Evolutionary conservation across 2,888 invertebrate genomes (phyloP), one percentile per base, ranked within the genome.

Genomic region (Drosophila greeni): DNA sequence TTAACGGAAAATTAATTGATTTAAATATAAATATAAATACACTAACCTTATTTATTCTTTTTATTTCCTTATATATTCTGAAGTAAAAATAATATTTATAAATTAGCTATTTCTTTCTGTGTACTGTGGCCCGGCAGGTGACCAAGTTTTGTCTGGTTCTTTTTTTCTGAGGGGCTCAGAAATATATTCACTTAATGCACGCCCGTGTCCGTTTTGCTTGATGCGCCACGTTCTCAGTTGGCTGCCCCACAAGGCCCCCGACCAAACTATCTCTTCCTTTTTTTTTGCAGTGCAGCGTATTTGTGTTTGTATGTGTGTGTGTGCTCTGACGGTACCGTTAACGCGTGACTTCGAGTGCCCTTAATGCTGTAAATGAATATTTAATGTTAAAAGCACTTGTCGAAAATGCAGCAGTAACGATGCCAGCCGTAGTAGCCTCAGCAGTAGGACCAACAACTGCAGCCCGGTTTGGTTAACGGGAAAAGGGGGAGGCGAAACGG

Each of bases 311-410:
- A 23, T 45, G 39, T 40, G 20, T 39, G 33, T 61, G 51, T 59
- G 64, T 26, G 51, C 65, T 43, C 52, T 51, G 66, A 53, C 65
- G 66, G 65, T 53, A 65, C 80, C 81, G 81, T 81, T 81, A 81
- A 81, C 81, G 84, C 84, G 81, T 81, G 81, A 81, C 81, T 81
- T 81, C 81, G 75, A 81, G 85, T 83, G 82, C 84, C 82, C 85
- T 82, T 82, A 82, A 85, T 85, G 85, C 82, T 79, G 84, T 78
- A 85, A 82, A 82, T 82, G 85, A 83, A 82, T 85, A 82, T 82
- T 82, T 82, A 82, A 82, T 82, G 84, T 83, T 83, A 83, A 82
- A 85, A 85, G 81, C 81, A 81, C 81, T 81, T 81, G 81, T 82
- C 81, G 84, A 81, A 79, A 81, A 81, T 84, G 81, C 84, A 84